A percentile compares a stretch with the other conserved stretches of the same genome.
Evolutionary conservation across 2,797 vertebrate genomes (phyloP).

Genomic region (Squalus acanthias): DNA sequence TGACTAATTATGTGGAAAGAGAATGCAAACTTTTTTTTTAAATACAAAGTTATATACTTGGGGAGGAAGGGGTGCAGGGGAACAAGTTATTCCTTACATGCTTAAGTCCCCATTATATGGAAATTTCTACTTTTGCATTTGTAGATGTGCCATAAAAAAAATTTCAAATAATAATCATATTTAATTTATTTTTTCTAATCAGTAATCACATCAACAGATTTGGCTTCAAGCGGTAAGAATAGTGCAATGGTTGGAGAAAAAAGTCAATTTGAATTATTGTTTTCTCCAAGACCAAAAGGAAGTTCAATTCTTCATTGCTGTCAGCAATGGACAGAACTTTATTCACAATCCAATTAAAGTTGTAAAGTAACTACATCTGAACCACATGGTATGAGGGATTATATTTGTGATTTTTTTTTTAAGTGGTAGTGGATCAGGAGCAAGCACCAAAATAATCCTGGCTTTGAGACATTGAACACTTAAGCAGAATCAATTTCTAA

Average conservation of each 20-base stretch:
- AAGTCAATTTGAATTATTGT: background rate
- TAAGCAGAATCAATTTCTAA: background rate
- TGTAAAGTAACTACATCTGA: background rate
- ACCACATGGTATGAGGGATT: background rate
- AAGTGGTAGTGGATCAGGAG: background rate
- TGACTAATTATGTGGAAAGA: background rate
- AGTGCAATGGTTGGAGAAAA: background rate
- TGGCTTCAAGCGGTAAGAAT: background rate
- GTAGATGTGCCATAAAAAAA: background rate
- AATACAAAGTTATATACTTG: background rate
- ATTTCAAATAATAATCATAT: background rate
- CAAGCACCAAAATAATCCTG: background rate
- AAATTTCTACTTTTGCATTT: background rate
- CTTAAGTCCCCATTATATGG: background rate
- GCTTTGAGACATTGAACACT: background rate
- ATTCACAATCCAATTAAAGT: background rate
- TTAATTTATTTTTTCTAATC: background rate
- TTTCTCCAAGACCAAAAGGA: background rate
- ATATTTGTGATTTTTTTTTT: background rate
- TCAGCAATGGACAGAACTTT: background rate
- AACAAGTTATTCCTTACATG: background rate
- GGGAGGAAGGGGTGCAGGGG: no score
- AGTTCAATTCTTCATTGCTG: background rate
- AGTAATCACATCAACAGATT: background rate
- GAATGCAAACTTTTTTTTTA: background rate